phyloP scores from a whole-genome alignment of 2,113 vertebrate species.

The Bungarus multicinctus region DNA sequence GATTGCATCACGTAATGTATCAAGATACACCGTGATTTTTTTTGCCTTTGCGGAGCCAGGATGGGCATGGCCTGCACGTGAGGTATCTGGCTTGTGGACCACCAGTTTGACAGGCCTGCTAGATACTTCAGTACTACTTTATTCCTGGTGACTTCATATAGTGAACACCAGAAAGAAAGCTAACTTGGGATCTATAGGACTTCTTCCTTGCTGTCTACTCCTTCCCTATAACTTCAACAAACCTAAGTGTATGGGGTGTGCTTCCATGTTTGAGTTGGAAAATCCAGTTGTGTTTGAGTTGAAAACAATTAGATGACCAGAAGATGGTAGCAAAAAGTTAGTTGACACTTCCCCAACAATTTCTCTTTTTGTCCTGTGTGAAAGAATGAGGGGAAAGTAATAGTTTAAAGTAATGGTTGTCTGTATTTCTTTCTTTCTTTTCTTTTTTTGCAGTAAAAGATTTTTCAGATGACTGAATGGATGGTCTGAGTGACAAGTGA shows the following conservation, averaged over 20 bases:
- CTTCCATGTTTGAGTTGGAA: not conserved
- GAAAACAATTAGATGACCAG: not conserved
- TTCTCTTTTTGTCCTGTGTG: not conserved
- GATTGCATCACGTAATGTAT: too few relatives aligned
- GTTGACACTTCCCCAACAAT: not conserved
- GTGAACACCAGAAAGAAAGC: not conserved
- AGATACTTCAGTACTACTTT: not conserved
- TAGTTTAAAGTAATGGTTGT: not conserved
- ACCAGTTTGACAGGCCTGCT: too few relatives aligned
- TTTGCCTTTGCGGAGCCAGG: too few relatives aligned
- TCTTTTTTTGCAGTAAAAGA: not conserved
- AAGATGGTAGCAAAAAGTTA: not conserved
- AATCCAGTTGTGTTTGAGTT: not conserved
- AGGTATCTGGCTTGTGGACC: too few relatives aligned
- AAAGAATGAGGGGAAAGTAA: not conserved
- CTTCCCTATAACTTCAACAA: not conserved
- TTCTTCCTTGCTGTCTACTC: not conserved
- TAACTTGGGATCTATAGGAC: not conserved
- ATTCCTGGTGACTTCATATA: not conserved
- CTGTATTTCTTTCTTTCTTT: not conserved
- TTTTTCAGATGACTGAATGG: not conserved
- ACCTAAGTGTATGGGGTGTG: not conserved
- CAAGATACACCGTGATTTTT: too few relatives aligned
- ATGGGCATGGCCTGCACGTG: too few relatives aligned
- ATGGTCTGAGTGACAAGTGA: not conserved